A percentile compares a stretch with the other conserved stretches of the same genome.
phyloP scores from a whole-genome alignment of 2,797 vertebrate genomes.

The Hippopotamyrus pictus region DNA sequence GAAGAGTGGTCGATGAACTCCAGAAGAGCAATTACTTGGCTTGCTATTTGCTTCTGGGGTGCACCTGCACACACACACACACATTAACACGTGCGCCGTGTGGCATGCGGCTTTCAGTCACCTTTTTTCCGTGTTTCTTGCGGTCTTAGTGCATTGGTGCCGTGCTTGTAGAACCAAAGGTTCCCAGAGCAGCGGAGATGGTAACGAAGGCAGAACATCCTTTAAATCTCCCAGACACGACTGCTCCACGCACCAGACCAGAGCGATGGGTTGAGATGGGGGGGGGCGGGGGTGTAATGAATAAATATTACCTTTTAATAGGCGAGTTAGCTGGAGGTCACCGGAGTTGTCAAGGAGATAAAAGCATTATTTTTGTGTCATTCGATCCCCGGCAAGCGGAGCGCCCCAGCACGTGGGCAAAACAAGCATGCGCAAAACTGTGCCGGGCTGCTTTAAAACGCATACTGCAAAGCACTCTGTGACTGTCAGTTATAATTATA shows the following conservation, averaged over 20 bases:
- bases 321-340: not conserved
- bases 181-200: not conserved
- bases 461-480: not conserved
- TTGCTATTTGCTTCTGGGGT: not conserved
- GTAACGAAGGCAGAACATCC: not conserved
- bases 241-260: not conserved
- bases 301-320: constrained; percentile 9
- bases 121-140: not conserved
- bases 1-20: constrained; percentile 7
- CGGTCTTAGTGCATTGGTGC: not conserved
- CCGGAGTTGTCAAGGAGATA: constrained; percentile 2
- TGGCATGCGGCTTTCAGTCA: not conserved
- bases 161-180: not conserved
- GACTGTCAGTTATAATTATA: not conserved
- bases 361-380: not conserved
- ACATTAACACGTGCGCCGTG: not conserved
- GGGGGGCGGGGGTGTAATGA: not conserved
- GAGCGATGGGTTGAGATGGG: not conserved
- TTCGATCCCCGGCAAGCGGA: not conserved
- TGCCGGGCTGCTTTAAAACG: not conserved
- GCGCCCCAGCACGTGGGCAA: not conserved
- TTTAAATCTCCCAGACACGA: not conserved
- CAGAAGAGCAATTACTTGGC: not conserved
- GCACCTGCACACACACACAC: not conserved
- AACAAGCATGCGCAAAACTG: not conserved